Conservation (phyloP, 1,140 invertebrate genomes). For the Wasmannia auropunctata region DNA sequence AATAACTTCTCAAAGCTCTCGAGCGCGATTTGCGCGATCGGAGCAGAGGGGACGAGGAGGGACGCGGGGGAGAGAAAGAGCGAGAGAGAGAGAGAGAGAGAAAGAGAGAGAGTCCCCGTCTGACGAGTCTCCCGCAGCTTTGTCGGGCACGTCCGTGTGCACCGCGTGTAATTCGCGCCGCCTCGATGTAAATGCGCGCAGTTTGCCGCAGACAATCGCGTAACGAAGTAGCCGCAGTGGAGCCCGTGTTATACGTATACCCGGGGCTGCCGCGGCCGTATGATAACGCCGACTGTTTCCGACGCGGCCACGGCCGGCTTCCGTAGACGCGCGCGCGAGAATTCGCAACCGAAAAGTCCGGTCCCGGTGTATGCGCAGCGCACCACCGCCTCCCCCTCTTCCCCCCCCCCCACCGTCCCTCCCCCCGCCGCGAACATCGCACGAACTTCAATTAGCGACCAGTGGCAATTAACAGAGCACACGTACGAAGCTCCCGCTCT, state of each 20-base stretch:
- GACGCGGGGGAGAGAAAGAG: neutral
- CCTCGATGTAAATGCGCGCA: slow-evolving; percentile 56
- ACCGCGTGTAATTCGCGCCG: slow-evolving; percentile 46
- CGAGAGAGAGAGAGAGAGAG: no score
- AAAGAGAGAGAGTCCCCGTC: neutral
- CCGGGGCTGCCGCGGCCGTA: neutral
- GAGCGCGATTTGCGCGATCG: slow-evolving; percentile 13
- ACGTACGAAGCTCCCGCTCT: slow-evolving; percentile 59
- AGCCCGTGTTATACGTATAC: no score
- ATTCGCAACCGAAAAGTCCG: slow-evolving; percentile 31
- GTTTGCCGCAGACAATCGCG: slow-evolving; percentile 60
- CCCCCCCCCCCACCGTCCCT: no score
- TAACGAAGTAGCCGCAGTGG: slow-evolving; percentile 46
- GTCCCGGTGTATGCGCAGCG: neutral
- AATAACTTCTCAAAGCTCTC: slow-evolving; percentile 13
- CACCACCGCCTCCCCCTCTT: neutral
- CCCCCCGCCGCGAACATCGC: neutral
- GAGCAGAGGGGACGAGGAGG: no score
- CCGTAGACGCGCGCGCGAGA: slow-evolving; percentile 27
- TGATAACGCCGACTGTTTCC: slow-evolving; percentile 57
- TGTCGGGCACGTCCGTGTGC: slow-evolving; percentile 22
- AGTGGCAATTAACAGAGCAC: slow-evolving; percentile 71
- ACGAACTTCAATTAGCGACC: slow-evolving; percentile 71
- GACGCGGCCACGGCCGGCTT: slow-evolving; percentile 26
- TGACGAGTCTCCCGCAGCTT: slow-evolving; percentile 37